Conservation (phyloP, 1,140 invertebrate genomes). For the Drosophila teissieri region DNA sequence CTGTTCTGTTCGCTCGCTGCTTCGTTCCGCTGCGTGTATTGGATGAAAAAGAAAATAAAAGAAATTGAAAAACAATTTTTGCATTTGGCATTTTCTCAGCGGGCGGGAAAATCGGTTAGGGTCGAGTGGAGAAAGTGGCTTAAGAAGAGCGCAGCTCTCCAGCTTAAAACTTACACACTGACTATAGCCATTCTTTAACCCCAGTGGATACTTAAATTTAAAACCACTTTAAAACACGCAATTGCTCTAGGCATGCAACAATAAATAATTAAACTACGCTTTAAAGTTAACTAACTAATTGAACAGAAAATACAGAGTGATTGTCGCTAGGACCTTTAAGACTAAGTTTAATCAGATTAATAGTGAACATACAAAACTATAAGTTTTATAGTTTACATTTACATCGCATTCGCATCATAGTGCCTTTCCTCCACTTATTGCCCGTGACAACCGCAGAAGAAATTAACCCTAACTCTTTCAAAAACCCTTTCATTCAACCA, state of each 20-base stretch:
- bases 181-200: slow-evolving; percentile 1
- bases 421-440: neutral
- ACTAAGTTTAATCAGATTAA: neutral
- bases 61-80: slow-evolving; percentile 82
- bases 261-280: no score
- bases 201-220: neutral
- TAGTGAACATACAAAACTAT: neutral
- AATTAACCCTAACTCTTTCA: slow-evolving; percentile 6
- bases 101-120: slow-evolving; percentile 10
- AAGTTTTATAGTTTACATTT: no score
- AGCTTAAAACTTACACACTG: slow-evolving; percentile 45
- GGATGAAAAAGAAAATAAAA: slow-evolving; percentile 66
- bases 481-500: slow-evolving; percentile 10
- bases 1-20: slow-evolving; percentile 1
- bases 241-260: no score
- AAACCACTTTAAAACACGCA: neutral
- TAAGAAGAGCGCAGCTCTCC: slow-evolving; percentile 42
- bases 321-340: no score
- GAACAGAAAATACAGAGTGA: no score
- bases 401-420: neutral
- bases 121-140: slow-evolving; percentile 29
- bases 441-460: slow-evolving; percentile 31
- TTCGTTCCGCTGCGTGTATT: slow-evolving; percentile 53
- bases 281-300: no score
- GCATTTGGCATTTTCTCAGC: slow-evolving; percentile 74